Evolutionary conservation across 2,888 invertebrate genomes (phyloP).

Genomic region (Yponomeuta cagnagella): DNA sequence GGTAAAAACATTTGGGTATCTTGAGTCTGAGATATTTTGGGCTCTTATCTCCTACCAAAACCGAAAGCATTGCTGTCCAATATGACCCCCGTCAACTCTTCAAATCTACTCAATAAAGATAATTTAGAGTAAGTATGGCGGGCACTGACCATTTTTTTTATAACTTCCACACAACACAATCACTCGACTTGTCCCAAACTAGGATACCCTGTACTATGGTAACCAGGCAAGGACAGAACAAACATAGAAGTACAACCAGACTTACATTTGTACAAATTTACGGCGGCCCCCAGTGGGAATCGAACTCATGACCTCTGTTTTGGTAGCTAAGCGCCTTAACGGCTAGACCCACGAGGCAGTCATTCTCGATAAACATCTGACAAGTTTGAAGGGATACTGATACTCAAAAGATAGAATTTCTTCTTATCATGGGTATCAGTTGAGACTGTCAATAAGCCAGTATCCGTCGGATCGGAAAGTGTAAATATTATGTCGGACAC

Average conservation of each 20-base stretch:
- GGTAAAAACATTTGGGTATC: not conserved
- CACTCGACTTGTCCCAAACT: too few species aligned
- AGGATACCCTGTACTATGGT: too few species aligned
- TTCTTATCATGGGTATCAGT: slow-evolving; percentile 3
- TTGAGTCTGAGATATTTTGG: not conserved
- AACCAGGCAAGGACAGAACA: too few species aligned
- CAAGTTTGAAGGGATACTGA: not conserved
- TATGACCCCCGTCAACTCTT: not conserved
- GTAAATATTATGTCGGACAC: slow-evolving; percentile 28
- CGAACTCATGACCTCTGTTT: too few species aligned
- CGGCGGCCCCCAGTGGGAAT: too few species aligned
- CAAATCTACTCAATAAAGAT: not conserved
- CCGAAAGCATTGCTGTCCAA: not conserved
- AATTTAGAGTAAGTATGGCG: too few species aligned
- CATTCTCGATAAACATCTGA: not conserved
- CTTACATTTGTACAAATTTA: too few species aligned
- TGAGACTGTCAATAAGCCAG: slow-evolving; percentile 19
- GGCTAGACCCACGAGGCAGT: too few species aligned
- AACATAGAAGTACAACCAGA: too few species aligned
- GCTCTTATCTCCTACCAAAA: not conserved
- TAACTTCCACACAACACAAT: too few species aligned
- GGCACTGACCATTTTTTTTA: not conserved
- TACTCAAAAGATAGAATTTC: not conserved
- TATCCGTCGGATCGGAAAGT: slow-evolving; percentile 24
- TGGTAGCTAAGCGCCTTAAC: too few species aligned